These are phyloP conservation scores for Ancistrus triradiatus DNA, from an alignment of 2,113 vertebrate species.

Conservation along the genomic window DNA sequence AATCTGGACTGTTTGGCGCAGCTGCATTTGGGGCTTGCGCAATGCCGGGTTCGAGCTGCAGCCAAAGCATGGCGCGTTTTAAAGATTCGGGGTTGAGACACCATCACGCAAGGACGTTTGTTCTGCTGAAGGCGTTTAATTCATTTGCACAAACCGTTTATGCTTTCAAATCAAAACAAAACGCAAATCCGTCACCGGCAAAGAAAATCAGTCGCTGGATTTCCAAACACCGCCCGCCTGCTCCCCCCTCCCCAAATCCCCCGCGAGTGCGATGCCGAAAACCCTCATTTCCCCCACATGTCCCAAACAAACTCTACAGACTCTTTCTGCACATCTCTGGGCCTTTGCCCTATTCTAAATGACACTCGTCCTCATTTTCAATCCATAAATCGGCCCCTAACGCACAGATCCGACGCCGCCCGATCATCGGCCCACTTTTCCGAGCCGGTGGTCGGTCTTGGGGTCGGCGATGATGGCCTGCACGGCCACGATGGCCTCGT, in stretches of 20 bases:
- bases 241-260: no score
- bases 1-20: no score
- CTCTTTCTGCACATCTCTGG: no score
- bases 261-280: no score
- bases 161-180: not conserved
- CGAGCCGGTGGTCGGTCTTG: conserved; percentile 96
- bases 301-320: not conserved
- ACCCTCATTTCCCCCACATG: not conserved
- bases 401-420: not conserved
- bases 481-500: conserved; percentile 94
- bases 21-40: conserved; percentile 11
- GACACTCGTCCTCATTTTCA: no score
- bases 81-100: no score
- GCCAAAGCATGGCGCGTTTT: not conserved
- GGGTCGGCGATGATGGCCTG: conserved; percentile 97
- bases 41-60: not conserved
- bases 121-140: no score
- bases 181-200: not conserved
- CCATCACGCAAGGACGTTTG: no score
- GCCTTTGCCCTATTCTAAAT: no score
- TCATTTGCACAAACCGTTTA: not conserved
- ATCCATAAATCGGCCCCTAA: no score
- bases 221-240: no score
- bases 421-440: conserved; percentile 93
- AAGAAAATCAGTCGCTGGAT: not conserved